Evolutionary conservation across 2,113 vertebrate species (phyloP).

Genomic region (Hippocampus zosterae): DNA sequence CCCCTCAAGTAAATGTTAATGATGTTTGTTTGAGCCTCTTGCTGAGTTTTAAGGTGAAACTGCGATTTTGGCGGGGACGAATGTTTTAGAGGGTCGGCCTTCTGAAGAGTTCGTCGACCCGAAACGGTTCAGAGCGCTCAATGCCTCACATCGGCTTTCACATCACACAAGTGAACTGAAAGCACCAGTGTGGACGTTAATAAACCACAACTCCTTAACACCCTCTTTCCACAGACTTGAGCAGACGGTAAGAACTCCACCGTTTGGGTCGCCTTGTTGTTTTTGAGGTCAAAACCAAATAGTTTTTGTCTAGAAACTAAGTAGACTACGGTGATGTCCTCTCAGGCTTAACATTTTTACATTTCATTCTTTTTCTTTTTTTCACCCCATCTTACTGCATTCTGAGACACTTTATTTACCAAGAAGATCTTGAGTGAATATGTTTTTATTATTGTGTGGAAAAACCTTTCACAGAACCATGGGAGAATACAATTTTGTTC

Average conservation of each 20-base stretch:
- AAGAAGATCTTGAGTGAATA: no score
- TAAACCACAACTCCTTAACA: background rate
- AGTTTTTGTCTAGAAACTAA: no score
- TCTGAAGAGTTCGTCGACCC: conserved; percentile 3
- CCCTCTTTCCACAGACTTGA: background rate
- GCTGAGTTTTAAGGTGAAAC: background rate
- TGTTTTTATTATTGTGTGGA: no score
- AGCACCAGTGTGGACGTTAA: background rate
- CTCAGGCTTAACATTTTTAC: no score
- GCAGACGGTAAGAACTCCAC: background rate
- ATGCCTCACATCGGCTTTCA: background rate
- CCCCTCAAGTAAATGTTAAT: background rate
- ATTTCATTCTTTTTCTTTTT: no score
- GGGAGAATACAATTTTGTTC: no score
- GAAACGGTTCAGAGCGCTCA: background rate
- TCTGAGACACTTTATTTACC: no score
- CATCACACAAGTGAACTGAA: background rate
- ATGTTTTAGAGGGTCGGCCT: background rate
- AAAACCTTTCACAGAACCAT: no score
- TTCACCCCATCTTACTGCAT: no score
- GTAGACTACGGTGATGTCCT: no score
- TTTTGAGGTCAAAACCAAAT: background rate
- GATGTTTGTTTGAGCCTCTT: background rate
- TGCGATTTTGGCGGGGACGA: background rate
- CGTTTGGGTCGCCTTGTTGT: background rate